Percentiles rank a stretch among this genome's conserved stretches.
Conservation (phyloP, 1,140 invertebrate species). For the Leptopilina clavipes region DNA sequence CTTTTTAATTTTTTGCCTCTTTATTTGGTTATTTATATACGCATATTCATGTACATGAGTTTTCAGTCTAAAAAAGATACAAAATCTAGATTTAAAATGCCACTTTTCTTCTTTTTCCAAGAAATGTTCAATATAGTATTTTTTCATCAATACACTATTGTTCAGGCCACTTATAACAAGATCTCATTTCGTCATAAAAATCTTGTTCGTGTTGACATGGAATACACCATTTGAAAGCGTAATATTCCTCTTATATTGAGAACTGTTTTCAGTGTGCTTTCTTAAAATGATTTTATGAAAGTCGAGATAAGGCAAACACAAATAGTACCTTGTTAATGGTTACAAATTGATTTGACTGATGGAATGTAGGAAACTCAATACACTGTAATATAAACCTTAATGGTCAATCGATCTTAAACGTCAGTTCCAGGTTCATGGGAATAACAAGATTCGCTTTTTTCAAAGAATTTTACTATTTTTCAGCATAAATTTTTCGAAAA, state of each 20-base stretch:
- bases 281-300: constrained; percentile 48
- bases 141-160: no score
- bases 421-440: constrained; percentile 69
- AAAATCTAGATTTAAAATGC: no score
- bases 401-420: constrained; percentile 72
- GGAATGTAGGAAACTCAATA: constrained; percentile 72
- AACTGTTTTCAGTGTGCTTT: neutral
- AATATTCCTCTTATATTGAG: neutral
- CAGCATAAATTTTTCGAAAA: neutral
- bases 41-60: no score
- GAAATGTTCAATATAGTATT: no score
- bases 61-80: no score
- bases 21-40: no score
- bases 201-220: no score
- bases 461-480: neutral
- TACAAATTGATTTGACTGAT: constrained; percentile 73
- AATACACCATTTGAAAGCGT: no score
- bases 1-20: no score
- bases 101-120: no score
- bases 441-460: constrained; percentile 54
- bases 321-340: constrained; percentile 66
- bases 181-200: no score
- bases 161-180: no score
- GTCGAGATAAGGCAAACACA: constrained; percentile 64
- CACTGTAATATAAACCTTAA: constrained; percentile 69